Conservation (phyloP, 1,140 invertebrate species). For the Glossosoma conforme region DNA sequence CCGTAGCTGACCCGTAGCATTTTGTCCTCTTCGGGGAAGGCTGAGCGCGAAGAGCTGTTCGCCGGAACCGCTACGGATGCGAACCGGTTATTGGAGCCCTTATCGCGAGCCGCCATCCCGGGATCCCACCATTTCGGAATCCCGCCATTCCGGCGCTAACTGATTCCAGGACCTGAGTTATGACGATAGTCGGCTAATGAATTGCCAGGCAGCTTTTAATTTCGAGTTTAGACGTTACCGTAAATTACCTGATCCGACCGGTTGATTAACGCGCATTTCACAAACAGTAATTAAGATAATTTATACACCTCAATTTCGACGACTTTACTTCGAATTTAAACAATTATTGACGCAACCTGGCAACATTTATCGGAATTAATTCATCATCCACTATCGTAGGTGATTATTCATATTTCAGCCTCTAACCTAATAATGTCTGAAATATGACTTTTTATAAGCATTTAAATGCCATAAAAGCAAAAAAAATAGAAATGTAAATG, state of each 20-base stretch:
- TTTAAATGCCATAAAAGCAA: no score
- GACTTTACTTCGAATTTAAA: no score
- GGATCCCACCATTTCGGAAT: neutral
- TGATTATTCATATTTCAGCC: no score
- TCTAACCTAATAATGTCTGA: no score
- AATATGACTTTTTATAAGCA: no score
- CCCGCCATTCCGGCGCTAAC: neutral
- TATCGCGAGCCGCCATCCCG: conserved; percentile 5
- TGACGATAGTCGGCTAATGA: conserved; percentile 10
- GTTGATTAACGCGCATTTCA: conserved; percentile 13
- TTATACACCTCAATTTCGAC: no score
- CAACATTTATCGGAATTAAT: no score
- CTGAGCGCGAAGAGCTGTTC: conserved; percentile 5
- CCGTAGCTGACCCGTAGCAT: neutral
- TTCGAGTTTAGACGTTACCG: conserved; percentile 12
- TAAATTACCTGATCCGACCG: conserved; percentile 15
- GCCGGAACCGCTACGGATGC: conserved; percentile 4
- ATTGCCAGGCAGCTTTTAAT: conserved; percentile 14
- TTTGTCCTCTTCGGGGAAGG: neutral
- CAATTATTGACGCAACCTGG: no score
- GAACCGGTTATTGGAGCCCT: conserved; percentile 16
- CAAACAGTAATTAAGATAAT: no score
- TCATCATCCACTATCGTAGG: no score
- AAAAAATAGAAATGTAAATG: no score
- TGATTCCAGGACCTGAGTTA: conserved; percentile 5